Evolutionary conservation across 2,888 invertebrate species (phyloP).

Genomic region (Phymatocera aterrima): DNA sequence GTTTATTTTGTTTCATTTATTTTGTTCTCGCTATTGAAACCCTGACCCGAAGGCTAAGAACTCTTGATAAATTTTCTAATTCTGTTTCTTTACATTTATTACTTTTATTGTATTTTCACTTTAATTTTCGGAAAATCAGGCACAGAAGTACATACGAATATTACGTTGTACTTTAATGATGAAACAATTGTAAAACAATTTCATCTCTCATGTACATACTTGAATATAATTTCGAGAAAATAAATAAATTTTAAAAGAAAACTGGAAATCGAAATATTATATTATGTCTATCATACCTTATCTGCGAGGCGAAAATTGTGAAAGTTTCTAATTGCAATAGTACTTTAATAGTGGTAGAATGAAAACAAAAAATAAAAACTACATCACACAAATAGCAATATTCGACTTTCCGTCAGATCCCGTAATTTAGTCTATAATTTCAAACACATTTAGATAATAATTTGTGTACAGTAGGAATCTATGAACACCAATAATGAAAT

Average conservation of each 20-base stretch:
- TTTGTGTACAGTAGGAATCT: too few species aligned
- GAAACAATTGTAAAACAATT: neutral
- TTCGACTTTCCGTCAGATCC: too few species aligned
- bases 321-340: constrained; percentile 14
- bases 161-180: neutral
- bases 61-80: neutral
- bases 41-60: constrained; percentile 1
- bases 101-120: neutral
- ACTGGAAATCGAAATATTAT: neutral
- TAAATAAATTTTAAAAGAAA: too few species aligned
- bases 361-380: neutral
- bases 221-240: too few species aligned
- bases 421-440: too few species aligned
- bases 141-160: too few species aligned
- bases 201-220: too few species aligned
- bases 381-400: too few species aligned
- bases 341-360: neutral
- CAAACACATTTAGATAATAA: too few species aligned
- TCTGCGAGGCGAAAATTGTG: constrained; percentile 11
- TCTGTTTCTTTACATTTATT: neutral
- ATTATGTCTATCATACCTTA: neutral
- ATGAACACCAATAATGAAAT: too few species aligned
- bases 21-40: too few species aligned
- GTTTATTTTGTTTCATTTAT: constrained; percentile 21
- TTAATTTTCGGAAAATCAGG: neutral